phyloP scores from a whole-genome alignment of 2,888 invertebrate species.

The Parapristionchus giblindavisi region DNA sequence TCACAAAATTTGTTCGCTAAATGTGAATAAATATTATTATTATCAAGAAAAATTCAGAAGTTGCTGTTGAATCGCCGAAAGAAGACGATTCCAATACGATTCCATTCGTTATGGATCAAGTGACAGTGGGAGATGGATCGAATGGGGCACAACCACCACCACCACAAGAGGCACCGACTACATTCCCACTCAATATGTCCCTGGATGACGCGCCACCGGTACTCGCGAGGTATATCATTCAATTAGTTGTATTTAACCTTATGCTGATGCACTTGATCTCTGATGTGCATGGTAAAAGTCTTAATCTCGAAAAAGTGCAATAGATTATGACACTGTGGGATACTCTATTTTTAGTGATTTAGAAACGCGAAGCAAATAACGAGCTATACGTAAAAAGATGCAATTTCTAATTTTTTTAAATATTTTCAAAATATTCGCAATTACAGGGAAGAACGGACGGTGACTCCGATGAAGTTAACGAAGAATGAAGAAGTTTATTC shows the following conservation, averaged over 20 bases:
- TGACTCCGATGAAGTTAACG: slow-evolving; percentile 33
- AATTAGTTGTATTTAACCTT: neutral
- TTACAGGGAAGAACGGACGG: slow-evolving; percentile 31
- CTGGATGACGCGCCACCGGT: neutral
- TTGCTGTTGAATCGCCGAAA: neutral
- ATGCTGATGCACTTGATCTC: too few species aligned
- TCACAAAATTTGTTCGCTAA: neutral
- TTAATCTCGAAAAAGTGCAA: too few species aligned
- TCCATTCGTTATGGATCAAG: slow-evolving; percentile 25
- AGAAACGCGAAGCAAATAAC: too few species aligned
- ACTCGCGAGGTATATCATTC: neutral
- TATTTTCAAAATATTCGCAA: neutral
- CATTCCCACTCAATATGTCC: slow-evolving; percentile 31
- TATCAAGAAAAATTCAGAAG: neutral
- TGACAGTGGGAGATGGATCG: too few species aligned
- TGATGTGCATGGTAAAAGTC: too few species aligned
- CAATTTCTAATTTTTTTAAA: too few species aligned
- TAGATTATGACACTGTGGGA: too few species aligned
- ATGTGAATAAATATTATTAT: neutral
- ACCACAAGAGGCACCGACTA: neutral
- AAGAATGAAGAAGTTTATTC: slow-evolving; percentile 11
- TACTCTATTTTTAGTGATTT: neutral
- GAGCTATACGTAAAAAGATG: too few species aligned
- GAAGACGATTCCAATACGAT: slow-evolving; percentile 27
- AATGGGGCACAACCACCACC: neutral